Base-by-base conservation (phyloP, 2,888 invertebrate species). In the Oscheius sp. region DNA sequence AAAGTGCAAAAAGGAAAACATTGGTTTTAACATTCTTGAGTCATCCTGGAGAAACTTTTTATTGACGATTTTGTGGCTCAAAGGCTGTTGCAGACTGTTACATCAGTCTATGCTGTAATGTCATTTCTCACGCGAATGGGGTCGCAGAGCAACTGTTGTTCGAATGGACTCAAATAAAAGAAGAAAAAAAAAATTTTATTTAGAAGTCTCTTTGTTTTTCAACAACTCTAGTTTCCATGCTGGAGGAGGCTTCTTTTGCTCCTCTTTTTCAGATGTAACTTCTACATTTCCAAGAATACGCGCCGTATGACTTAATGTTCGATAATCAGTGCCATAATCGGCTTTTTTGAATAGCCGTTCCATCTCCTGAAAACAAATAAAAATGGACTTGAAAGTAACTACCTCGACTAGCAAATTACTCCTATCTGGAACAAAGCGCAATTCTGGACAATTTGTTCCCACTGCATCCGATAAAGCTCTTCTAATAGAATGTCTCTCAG, bases 271-370 rank as follows among this genome's bases (percentile, higher is more conserved):
- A 15, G 52, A 31, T 8, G 17, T 17, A 15, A 42, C 45, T 20
- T 52, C 27, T 8, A 46, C 39, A 29, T 48, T 53, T 39, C 74
- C 77, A 20, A 77, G 17, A 29, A 73, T 65, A 15, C 75, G 64
- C 8, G 73, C 72, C 17, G 69, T 70, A 39, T 68, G 65, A 63
- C 73, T 73, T 27, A 77, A 50, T 17, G 61, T 57, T 37, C 75
- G 58, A 50, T 75, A 78, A 42, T 78, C 78, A 20, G 66, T 58
- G 57, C 78, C 78, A 48, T 78, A 78, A 46, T 78, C 76, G 6
- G 78, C 78, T 61, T 74, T 65, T 33, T 70, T 58, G 68, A 78
- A 76, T 10, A 78, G 15, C 20, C 61, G 58, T 20, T 78, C 74
- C 73, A 78, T 76, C 65, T 78, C 74, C 50, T 73, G 63, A n/a